Base-by-base conservation (phyloP, 64 coral and sea anemone species). In the Montipora foliosa region DNA sequence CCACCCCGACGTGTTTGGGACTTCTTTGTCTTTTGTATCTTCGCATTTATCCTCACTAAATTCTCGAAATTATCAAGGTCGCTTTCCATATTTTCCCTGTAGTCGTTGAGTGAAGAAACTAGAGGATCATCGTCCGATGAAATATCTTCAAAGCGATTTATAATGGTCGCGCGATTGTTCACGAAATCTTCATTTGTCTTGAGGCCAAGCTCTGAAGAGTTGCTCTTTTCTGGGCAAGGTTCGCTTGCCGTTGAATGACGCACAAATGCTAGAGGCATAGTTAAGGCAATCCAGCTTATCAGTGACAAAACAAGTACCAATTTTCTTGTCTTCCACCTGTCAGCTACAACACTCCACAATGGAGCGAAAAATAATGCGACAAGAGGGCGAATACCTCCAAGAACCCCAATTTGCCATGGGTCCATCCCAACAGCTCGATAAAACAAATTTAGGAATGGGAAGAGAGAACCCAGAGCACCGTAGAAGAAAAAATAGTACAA, bases 401-500 rank as follows among this genome's bases (percentile, higher is more conserved):
- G 79, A 70, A 97, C 79, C 66, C 95, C 95, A 4, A 97, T 97
- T 24, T 97, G 95, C 95, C 95, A 97, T 1, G 95, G 92, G 5
- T 94, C 76, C 19, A 94, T 77, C 20, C 95, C 95, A 50, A 97
- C 21, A 13, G 89, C 88, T 79, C 93, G 78, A 47, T 94, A 97
- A 69, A 94, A 97, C 61, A 97, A 47, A 57, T 94, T 97, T 37
- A 97, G 76, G 12, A 97, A 97, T 1, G 95, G 95, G 13, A 97
- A 92, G 0, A 97, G 84, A 14, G 95, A 94, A 0, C 95, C 95
- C 6, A 97, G 29, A 8, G 95, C 92, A 8, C 92, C 93, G 82
- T 89, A 97, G 83, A 97, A 97, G 47, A 97, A 84, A 72, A 94
- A 97, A 44, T 97, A 94, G 95, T 97, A 97, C 0, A 71, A 89